Base-by-base conservation (phyloP, 2,797 vertebrate genomes). In the Neopelma chrysocephalum region DNA sequence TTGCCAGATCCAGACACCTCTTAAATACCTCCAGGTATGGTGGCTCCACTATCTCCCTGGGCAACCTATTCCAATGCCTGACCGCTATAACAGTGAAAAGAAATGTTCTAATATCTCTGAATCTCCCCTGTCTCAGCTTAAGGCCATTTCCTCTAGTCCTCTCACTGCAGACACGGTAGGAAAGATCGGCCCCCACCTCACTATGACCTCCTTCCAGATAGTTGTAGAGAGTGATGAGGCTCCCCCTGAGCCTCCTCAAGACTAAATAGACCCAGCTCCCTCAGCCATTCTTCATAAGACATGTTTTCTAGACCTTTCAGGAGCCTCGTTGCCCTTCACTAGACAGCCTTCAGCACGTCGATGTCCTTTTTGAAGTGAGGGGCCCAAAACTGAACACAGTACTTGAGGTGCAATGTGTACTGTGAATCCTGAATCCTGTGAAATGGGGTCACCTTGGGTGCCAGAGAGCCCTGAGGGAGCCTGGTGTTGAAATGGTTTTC, bases 131-230 rank as follows among this genome's bases (percentile, higher is more conserved):
- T 42, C 18, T 53, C 58, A 34, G 8, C 0, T 40, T 22, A 53
- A 51, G 12, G 21, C 21, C 15, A 20, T 53, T 58, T 65, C 25
- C n/a, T 78, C 31, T 34, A 58, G 21, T 14, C 45, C 38, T 58
- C 21, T 32, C n/a, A 27, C 15, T 42, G 40, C 45, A 27, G 26
- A 40, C 29, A 15, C 7, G 12, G 45, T 10, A 72, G 51, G 11
- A 80, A 13, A 65, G 10, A 54, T 10, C 0, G 0, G 58, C 20
- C n/a, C 17, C 0, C 3, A 31, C 45, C 38, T 83, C 51, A 65
- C 29, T 34, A 7, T 17, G 43, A 31, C 14, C 21, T 72, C 25
- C 25, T 51, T 38, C 22, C 12, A 14, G 7, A 9, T 34, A 20
- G 18, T 23, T 53, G 60, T 9, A 72, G 34, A 71, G 15, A 90